Evolutionary conservation across 2,888 invertebrate species (phyloP), one percentile per base, ranked within the genome.

Genomic region (Patella depressa): DNA sequence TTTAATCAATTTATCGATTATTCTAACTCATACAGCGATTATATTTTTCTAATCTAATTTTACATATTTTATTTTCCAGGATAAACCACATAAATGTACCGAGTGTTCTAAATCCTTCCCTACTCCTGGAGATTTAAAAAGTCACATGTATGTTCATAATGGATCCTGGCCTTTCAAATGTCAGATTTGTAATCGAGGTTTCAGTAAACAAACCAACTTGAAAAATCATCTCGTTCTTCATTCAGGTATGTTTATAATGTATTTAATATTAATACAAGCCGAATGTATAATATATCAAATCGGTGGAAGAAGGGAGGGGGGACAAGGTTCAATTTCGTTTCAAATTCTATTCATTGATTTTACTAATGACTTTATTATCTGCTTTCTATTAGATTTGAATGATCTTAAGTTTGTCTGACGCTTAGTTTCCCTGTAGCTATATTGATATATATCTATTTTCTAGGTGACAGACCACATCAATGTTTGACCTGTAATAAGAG

Each of bases 111-210:
- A 98, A 92, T 97, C 97, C 0, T 98, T 98, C 93, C 98, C 98
- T 53, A 98, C 98, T 0, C 98, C 98, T 0, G 98, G 98, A 0
- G 98, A 98, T 92, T 94, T 98, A 75, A 96, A 97, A 91, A 97
- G 96, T 45, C 98, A 98, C 92, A 97, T 97, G 96, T 98, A 98
- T 93, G 97, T 98, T 54, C 98, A 98, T 93, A 97, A 96, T 87
- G 98, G 98, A 3, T 96, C 96, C 76, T 98, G 98, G 98, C 98
- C 98, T 0, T 98, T 96, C 93, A 96, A 97, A 89, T 98, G 98
- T 91, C 96, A 96, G 92, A 96, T 97, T 86, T 98, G 98, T 91
- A 96, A 96, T 83, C 93, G 98, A 90, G 98, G 98, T 19, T 98
- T 98, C 93, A 97, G 97, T 85, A 98, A 98, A 91, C 97, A 97